Base-by-base conservation (phyloP, 2,797 vertebrate species). In the Urosaurus nigricauda region DNA sequence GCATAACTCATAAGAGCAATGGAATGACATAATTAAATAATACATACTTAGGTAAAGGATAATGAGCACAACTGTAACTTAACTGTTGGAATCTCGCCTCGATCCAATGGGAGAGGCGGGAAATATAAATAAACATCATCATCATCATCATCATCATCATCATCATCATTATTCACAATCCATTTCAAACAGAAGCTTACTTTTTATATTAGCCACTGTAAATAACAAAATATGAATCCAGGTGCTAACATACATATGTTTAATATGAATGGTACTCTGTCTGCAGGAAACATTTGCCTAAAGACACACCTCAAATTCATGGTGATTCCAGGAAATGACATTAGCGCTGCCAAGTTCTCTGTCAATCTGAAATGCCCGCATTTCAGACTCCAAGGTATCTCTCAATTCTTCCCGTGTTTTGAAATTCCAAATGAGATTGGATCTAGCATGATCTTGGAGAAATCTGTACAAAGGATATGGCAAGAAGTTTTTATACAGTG, bases 361-460 rank as follows among this genome's bases (percentile, higher is more conserved):
- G 95, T 99, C 99, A 85, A 99, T 98, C 47, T 96, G 95, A 96
- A 99, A 99, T 3, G 98, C 97, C 81, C 99, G 98, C 98, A 99
- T 99, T 96, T 99, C 99, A 79, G 98, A 98, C 93, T 99, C 99
- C 89, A 99, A 97, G 87, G 98, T 97, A 83, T 99, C 99, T 85
- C 98, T 98, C 92, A 99, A 96, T 95, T 99, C 99, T 97, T 99
- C 99, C 82, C 99, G 97, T 2, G 99, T 99, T 97, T 98, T 99
- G 94, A 99, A 98, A 97, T 99, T 99, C 99, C 99, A 99, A 96
- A 99, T 99, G 90, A 99, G 97, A 95, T 99, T 99, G 71, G 98
- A 99, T 81, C 96, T 97, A 13, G 99, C 98, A 70, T 99, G 99
- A 96, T 99, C 99, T 56, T 98, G 96, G 96, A 98, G 98, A 97